Percentiles rank a stretch among this genome's conserved stretches.
Conservation (phyloP, 2,888 invertebrate species). For the Ophioninae sp. region DNA sequence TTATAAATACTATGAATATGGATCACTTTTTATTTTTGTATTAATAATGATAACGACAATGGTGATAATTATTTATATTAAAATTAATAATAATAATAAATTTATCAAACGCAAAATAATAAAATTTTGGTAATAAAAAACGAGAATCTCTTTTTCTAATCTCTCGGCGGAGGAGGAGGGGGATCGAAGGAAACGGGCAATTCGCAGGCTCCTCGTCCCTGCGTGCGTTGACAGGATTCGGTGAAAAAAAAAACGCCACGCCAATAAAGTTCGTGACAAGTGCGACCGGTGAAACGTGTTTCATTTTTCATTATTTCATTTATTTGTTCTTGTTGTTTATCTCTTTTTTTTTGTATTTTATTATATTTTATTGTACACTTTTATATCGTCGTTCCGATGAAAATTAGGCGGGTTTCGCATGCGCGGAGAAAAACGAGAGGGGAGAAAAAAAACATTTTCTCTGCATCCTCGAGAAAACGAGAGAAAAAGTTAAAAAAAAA, state of each 20-base stretch:
- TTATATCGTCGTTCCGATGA: background rate
- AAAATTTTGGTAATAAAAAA: background rate
- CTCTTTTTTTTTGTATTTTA: background rate
- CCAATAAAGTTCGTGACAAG: slow-evolving; percentile 54
- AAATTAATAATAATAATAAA: too few species aligned
- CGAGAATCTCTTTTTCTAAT: background rate
- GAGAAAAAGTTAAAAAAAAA: slow-evolving; percentile 17
- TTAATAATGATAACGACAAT: too few species aligned
- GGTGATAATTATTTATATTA: too few species aligned
- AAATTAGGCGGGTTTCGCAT: slow-evolving; percentile 44
- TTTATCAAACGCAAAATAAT: too few species aligned
- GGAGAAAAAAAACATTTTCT: slow-evolving; percentile 9
- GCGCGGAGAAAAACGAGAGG: slow-evolving; percentile 15
- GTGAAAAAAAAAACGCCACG: slow-evolving; percentile 33
- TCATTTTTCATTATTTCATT: slow-evolving; percentile 19
- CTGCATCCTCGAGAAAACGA: background rate
- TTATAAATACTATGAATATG: too few species aligned
- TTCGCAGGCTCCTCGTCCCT: background rate
- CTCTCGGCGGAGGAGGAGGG: background rate
- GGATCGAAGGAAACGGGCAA: slow-evolving; percentile 7
- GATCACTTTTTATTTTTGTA: too few species aligned
- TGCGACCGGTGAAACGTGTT: slow-evolving; percentile 58
- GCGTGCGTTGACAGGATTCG: slow-evolving; percentile 35
- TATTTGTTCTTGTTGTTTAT: slow-evolving; percentile 18
- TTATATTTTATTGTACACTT: background rate